A percentile compares a stretch with the other conserved stretches of the same genome.
phyloP scores from a whole-genome alignment of 2,888 invertebrate species.

The Margaritifera margaritifera region DNA sequence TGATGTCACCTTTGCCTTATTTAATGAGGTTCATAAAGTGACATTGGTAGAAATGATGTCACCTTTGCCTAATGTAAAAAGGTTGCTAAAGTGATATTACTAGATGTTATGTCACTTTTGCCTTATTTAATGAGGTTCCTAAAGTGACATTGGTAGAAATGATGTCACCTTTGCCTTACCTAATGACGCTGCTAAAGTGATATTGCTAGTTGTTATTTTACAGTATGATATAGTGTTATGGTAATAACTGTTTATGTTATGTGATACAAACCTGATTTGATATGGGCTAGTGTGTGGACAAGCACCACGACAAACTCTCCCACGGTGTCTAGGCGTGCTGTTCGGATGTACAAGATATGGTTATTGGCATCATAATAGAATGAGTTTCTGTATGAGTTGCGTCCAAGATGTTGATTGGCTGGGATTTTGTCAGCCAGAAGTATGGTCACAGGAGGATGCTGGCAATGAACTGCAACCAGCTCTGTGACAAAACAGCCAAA shows the following conservation, averaged over 20 bases:
- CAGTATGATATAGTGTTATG: too few relatives aligned
- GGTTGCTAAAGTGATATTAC: too few relatives aligned
- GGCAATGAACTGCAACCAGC: conserved; percentile 62
- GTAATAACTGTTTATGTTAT: too few relatives aligned
- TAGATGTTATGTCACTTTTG: too few relatives aligned
- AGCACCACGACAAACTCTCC: conserved; percentile 68
- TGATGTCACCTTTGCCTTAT: too few relatives aligned
- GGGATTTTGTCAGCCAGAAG: conserved; percentile 70
- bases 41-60: too few relatives aligned
- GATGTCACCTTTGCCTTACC: neutral
- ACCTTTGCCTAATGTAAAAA: too few relatives aligned
- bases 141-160: too few relatives aligned
- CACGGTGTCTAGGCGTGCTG: conserved; percentile 64
- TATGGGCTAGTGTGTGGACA: conserved; percentile 68
- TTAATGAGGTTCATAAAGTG: too few relatives aligned
- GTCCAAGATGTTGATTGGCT: conserved; percentile 57
- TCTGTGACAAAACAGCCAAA: conserved; percentile 68
- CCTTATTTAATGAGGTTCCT: too few relatives aligned
- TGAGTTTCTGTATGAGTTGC: conserved; percentile 68
- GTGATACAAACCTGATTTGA: conserved; percentile 62
- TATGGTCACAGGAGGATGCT: conserved; percentile 64
- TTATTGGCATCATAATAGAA: conserved; percentile 70
- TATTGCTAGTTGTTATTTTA: too few relatives aligned
- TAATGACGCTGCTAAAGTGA: neutral
- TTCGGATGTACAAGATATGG: conserved; percentile 65